A percentile compares a stretch with the other conserved stretches of the same genome.
Evolutionary conservation across 2,888 invertebrate species (phyloP).

Genomic region (Thera obeliscata): DNA sequence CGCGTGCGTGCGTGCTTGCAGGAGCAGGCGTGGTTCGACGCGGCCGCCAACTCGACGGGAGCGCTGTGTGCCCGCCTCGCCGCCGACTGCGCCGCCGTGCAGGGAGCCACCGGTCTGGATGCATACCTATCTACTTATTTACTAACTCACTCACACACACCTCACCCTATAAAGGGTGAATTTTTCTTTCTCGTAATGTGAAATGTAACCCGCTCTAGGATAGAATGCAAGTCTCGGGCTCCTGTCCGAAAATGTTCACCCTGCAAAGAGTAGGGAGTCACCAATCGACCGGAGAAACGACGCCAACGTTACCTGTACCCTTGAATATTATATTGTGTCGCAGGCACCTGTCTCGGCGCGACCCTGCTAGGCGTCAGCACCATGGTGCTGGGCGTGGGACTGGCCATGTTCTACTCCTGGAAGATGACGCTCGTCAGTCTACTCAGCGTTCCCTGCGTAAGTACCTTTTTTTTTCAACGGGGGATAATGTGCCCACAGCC

Average conservation of each 20-base stretch:
- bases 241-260: no score
- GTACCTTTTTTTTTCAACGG: slow-evolving; percentile 41
- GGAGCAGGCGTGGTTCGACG: slow-evolving; percentile 88
- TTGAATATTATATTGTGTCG: not conserved
- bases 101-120: slow-evolving; percentile 84
- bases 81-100: slow-evolving; percentile 86
- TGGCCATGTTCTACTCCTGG: slow-evolving; percentile 85
- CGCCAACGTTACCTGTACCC: no score
- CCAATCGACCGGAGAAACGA: no score
- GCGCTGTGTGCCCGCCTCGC: slow-evolving; percentile 86
- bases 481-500: no score
- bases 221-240: no score
- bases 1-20: slow-evolving; percentile 45
- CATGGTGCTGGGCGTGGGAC: slow-evolving; percentile 81
- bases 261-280: no score
- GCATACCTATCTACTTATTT: no score
- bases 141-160: no score
- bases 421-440: slow-evolving; percentile 86
- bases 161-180: no score
- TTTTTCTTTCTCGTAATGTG: no score
- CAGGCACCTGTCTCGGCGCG: slow-evolving; percentile 83
- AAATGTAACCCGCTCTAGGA: no score
- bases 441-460: slow-evolving; percentile 84
- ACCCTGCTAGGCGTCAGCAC: slow-evolving; percentile 86
- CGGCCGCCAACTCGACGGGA: slow-evolving; percentile 84